Conservation (phyloP, 2,888 invertebrate genomes). For the Eilema depressum region DNA sequence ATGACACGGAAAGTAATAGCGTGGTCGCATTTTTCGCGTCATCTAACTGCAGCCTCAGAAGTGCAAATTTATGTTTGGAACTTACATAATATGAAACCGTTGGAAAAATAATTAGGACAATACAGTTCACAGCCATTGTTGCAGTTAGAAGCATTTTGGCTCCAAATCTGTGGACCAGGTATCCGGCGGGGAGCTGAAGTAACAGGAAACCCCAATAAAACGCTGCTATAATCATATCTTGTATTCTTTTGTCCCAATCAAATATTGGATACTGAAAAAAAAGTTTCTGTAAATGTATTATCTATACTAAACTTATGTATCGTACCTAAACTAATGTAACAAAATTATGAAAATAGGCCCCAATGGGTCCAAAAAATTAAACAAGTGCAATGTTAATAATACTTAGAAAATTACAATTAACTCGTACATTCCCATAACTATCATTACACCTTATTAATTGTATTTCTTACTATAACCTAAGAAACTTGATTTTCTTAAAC, state of each 20-base stretch:
- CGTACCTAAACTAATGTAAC: too few species aligned
- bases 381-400: too few species aligned
- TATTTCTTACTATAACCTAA: too few species aligned
- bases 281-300: too few species aligned
- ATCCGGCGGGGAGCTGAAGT: slow-evolving; percentile 91
- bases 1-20: too few species aligned
- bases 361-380: not conserved
- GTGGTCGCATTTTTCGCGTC: too few species aligned
- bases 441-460: too few species aligned
- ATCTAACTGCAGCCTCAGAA: too few species aligned
- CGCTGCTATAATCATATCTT: slow-evolving; percentile 82
- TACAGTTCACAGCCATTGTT: slow-evolving; percentile 87
- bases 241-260: slow-evolving; percentile 85
- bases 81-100: slow-evolving; percentile 87
- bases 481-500: too few species aligned
- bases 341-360: not conserved
- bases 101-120: slow-evolving; percentile 90
- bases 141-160: slow-evolving; percentile 88
- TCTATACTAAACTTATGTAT: not conserved
- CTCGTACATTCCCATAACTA: too few species aligned
- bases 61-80: slow-evolving; percentile 17
- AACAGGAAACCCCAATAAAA: slow-evolving; percentile 90
- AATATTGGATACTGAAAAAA: slow-evolving; percentile 75
- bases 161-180: slow-evolving; percentile 90
- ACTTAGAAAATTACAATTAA: too few species aligned